These are phyloP conservation scores for Apotomis turbidana DNA, from an alignment of 2,888 invertebrate genomes.

Conservation along the genomic window DNA sequence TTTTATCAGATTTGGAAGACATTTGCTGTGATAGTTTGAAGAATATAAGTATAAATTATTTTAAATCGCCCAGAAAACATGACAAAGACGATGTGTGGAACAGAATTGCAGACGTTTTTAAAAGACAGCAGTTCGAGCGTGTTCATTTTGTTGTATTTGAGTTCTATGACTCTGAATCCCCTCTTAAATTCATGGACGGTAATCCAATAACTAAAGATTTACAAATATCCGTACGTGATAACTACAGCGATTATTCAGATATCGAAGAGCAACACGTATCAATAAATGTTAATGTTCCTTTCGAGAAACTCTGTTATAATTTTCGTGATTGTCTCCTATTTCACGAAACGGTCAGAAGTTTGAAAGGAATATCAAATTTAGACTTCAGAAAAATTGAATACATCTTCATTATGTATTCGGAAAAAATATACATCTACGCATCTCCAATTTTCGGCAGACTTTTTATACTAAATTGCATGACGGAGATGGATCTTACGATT, in stretches of 20 bases:
- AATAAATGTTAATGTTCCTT: constrained; percentile 37
- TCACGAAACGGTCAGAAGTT: constrained; percentile 49
- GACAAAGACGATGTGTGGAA: constrained; percentile 46
- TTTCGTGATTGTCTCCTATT: constrained; percentile 55
- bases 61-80: constrained; percentile 48
- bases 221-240: constrained; percentile 55
- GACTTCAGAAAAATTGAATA: constrained; percentile 55
- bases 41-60: constrained; percentile 55
- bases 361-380: constrained; percentile 52
- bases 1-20: constrained; percentile 51
- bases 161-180: constrained; percentile 50
- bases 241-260: constrained; percentile 51
- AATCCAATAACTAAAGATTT: constrained; percentile 49
- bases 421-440: constrained; percentile 53
- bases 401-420: constrained; percentile 58
- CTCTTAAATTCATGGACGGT: constrained; percentile 52
- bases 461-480: constrained; percentile 49
- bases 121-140: constrained; percentile 47
- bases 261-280: constrained; percentile 43
- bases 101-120: constrained; percentile 49
- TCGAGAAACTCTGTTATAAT: constrained; percentile 48
- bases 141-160: constrained; percentile 58
- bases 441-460: constrained; percentile 52
- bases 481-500: constrained; percentile 47
- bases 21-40: constrained; percentile 53